These are phyloP conservation scores for Hydractinia echinata DNA, from an alignment of 30 jellyfish, hydroid and myxozoan species.

Conservation along the genomic window DNA sequence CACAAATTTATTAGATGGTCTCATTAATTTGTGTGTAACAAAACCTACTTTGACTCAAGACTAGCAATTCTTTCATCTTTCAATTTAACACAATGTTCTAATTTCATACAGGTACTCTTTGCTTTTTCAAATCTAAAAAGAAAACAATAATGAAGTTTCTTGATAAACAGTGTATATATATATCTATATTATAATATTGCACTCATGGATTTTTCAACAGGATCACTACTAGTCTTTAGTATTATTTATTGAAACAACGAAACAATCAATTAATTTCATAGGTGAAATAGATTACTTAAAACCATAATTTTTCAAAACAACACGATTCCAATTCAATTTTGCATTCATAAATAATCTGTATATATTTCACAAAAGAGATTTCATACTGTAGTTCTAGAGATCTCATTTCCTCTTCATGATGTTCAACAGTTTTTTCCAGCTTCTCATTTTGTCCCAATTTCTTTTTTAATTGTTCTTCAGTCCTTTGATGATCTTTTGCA, in stretches of 20 bases:
- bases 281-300: background rate
- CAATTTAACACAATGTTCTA: constrained; percentile 76
- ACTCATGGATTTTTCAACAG: no score
- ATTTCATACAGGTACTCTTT: constrained; percentile 50
- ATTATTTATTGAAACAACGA: background rate
- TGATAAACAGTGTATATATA: background rate
- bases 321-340: no score
- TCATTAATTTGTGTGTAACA: no score
- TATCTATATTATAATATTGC: no score
- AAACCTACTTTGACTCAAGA: constrained; percentile 76
- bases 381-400: constrained; percentile 32
- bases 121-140: constrained; percentile 68
- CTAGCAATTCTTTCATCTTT: constrained; percentile 72
- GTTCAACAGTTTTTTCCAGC: constrained; percentile 13
- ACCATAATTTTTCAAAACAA: background rate
- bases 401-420: constrained; percentile 9
- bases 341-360: background rate
- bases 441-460: constrained; percentile 12
- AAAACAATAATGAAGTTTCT: background rate
- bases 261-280: background rate
- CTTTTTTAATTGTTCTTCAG: constrained; percentile 12
- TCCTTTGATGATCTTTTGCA: constrained; percentile 23
- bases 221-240: no score
- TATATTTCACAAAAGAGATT: background rate
- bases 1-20: no score